phyloP scores from a whole-genome alignment of 2,888 invertebrate species.

The Brenthis daphne region DNA sequence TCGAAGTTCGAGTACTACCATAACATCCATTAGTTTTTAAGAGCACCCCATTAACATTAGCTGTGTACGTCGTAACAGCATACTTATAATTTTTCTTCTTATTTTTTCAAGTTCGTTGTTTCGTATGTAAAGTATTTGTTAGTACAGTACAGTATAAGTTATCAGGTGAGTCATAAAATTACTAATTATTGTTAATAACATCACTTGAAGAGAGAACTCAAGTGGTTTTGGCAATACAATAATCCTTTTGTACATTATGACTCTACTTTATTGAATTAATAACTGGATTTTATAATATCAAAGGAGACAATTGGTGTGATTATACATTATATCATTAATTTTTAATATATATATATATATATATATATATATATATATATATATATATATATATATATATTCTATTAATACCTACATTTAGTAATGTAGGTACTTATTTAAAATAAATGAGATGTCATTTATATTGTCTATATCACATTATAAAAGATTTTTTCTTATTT shows the following conservation, averaged over 20 bases:
- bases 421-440: too few species aligned
- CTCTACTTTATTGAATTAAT: too few species aligned
- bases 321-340: too few species aligned
- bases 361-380: too few species aligned
- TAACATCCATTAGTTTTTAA: conserved; percentile 36
- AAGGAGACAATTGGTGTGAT: too few species aligned
- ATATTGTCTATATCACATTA: too few species aligned
- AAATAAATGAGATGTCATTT: too few species aligned
- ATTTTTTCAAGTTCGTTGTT: neutral
- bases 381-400: too few species aligned
- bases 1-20: conserved; percentile 49
- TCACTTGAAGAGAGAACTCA: neutral
- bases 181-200: conserved; percentile 7
- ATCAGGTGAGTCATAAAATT: conserved; percentile 15
- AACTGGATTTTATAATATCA: too few species aligned
- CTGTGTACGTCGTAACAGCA: conserved; percentile 28
- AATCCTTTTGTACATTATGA: neutral
- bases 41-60: conserved; percentile 35
- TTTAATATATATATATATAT: too few species aligned
- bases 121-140: neutral
- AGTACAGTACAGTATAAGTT: neutral
- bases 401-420: too few species aligned
- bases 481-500: too few species aligned
- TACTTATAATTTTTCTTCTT: neutral
- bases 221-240: conserved; percentile 8